Percentiles rank a stretch among this genome's conserved stretches.
phyloP scores from a whole-genome alignment of 2,113 vertebrate species.

The Megaptera novaeangliae region DNA sequence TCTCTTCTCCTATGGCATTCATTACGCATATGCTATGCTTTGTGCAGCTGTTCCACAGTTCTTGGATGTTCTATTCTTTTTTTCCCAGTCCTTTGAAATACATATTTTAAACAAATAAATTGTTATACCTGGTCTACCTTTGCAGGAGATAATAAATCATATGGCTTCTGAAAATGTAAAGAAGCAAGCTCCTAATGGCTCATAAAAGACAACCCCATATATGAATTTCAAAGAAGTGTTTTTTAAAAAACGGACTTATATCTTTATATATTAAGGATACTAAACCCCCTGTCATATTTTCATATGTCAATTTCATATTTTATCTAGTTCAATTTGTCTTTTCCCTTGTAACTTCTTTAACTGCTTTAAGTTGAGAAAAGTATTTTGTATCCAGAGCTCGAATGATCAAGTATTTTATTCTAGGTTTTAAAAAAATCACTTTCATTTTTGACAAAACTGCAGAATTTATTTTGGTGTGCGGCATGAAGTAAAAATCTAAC shows the following conservation, averaged over 20 bases:
- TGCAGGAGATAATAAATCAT: neutral
- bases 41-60: neutral
- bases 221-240: neutral
- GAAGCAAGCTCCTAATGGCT: neutral
- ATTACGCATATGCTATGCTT: neutral
- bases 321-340: neutral
- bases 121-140: neutral
- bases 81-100: neutral
- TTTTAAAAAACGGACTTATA: neutral
- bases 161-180: neutral
- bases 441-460: neutral
- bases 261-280: neutral
- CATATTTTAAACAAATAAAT: neutral
- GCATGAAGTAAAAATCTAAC: neutral
- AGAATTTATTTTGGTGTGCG: neutral
- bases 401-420: neutral
- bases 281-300: neutral
- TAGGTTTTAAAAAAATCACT: neutral
- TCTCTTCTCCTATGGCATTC: neutral
- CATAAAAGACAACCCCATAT: neutral
- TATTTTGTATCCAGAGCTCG: neutral
- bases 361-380: constrained; percentile 6
- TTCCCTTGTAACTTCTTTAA: constrained; percentile 24
- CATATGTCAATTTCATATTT: neutral
- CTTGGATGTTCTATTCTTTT: neutral